Base-by-base conservation (phyloP, 2,888 invertebrate species). In the Criorhina ranunculi region DNA sequence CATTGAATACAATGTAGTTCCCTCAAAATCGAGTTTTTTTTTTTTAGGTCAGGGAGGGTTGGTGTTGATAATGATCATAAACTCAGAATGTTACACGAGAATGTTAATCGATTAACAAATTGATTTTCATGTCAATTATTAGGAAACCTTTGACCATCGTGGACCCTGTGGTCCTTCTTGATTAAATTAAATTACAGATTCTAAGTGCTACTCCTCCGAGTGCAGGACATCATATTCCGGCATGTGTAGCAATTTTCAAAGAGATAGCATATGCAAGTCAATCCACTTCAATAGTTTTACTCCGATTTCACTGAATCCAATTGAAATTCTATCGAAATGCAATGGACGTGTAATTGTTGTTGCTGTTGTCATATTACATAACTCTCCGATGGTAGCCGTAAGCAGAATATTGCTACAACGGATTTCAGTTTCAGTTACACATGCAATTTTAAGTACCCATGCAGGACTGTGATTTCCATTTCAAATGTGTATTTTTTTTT, bases 31-130 rank as follows among this genome's bases (percentile, higher is more conserved):
- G n/a, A n/a, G n/a, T n/a, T n/a, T n/a, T n/a, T n/a, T n/a, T n/a
- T n/a, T n/a, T n/a, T n/a, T n/a, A n/a, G n/a, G n/a, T n/a, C n/a
- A n/a, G n/a, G n/a, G n/a, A n/a, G n/a, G n/a, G n/a, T n/a, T n/a
- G n/a, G n/a, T n/a, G n/a, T n/a, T n/a, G n/a, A n/a, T n/a, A n/a
- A n/a, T n/a, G n/a, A 1, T 29, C 62, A 59, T 37, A 66, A 51
- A 37, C 51, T 35, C 12, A 11, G 8, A 5, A n/a, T 35, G 29
- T 11, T 35, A 11, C 19, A 35, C 24, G 6, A 9, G 8, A 69
- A 72, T 80, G 55, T 35, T 60, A 69, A 64, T 81, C 62, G 76
- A 76, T 67, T 62, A 75, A 60, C 53, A 67, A 67, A 80, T 75
- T 62, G 62, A 37, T 69, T 76, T 81, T 51, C 57, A 57, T 76